A percentile compares a stretch with the other conserved stretches of the same genome.
These are phyloP conservation scores for Valencia hispanica DNA, from an alignment of 2,797 vertebrate genomes.

Conservation along the genomic window DNA sequence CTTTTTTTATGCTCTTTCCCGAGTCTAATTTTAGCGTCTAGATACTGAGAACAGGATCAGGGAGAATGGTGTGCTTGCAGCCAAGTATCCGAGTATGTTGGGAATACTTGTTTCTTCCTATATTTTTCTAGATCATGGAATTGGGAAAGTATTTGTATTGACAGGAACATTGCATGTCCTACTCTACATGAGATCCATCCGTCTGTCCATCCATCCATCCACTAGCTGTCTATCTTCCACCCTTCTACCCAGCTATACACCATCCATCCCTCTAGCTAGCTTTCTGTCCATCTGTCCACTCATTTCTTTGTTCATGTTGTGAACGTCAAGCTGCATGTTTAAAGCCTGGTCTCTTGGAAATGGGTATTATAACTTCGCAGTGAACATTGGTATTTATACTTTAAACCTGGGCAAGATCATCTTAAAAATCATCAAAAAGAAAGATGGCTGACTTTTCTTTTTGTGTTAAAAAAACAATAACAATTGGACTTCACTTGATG, in stretches of 20 bases:
- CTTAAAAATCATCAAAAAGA: not conserved
- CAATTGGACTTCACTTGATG: not conserved
- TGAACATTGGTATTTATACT: not conserved
- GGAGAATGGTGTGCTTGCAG: not conserved
- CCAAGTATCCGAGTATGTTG: not conserved
- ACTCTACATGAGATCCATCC: too few species aligned
- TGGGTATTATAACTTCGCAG: too few species aligned
- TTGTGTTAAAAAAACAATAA: not conserved
- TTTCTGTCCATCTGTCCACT: not conserved
- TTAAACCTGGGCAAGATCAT: not conserved
- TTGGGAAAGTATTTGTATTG: not conserved
- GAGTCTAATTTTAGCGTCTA: conserved; percentile 50
- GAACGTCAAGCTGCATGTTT: not conserved
- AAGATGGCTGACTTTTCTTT: not conserved
- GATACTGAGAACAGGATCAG: conserved; percentile 13
- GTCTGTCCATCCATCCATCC: not conserved
- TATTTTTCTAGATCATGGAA: not conserved
- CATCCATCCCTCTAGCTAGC: not conserved
- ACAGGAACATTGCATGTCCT: not conserved
- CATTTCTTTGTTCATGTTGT: not conserved
- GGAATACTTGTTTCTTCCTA: not conserved
- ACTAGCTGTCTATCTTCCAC: not conserved
- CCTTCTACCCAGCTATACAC: not conserved
- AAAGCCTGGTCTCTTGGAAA: not conserved
- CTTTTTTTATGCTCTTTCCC: conserved; percentile 47